Percentiles rank a stretch among this genome's conserved stretches.
Conservation (phyloP, 2,888 invertebrate genomes). For the Xylota segnis region DNA sequence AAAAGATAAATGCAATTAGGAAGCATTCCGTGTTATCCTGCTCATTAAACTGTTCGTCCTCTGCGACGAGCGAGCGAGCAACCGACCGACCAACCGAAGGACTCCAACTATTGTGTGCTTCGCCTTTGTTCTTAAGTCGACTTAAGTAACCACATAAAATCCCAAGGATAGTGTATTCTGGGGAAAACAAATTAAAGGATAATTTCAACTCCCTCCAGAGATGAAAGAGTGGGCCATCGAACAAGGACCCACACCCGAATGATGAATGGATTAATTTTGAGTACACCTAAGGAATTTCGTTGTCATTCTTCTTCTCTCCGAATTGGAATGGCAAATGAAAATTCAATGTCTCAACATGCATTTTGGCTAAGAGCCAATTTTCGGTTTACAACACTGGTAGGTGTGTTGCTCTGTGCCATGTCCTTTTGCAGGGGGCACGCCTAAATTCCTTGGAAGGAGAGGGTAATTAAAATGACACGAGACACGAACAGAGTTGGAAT, state of each 20-base stretch:
- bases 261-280: slow-evolving; percentile 76
- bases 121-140: slow-evolving; percentile 39
- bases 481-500: slow-evolving; percentile 60
- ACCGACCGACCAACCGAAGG: too few relatives aligned
- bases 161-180: slow-evolving; percentile 45
- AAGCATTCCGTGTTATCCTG: slow-evolving; percentile 57
- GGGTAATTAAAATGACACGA: slow-evolving; percentile 73
- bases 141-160: slow-evolving; percentile 64
- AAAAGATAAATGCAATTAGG: slow-evolving; percentile 72
- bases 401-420: slow-evolving; percentile 35
- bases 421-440: slow-evolving; percentile 8
- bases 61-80: not conserved
- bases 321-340: slow-evolving; percentile 73
- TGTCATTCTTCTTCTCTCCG: slow-evolving; percentile 34
- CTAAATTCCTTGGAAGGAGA: slow-evolving; percentile 42
- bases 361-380: slow-evolving; percentile 71
- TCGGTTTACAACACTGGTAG: slow-evolving; percentile 55
- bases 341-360: slow-evolving; percentile 74
- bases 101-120: slow-evolving; percentile 9
- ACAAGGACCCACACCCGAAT: slow-evolving; percentile 38
- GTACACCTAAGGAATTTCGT: slow-evolving; percentile 66
- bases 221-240: not conserved
- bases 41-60: slow-evolving; percentile 70
- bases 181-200: slow-evolving; percentile 72
- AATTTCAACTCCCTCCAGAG: slow-evolving; percentile 27